Conservation (phyloP, 2,888 invertebrate species). For the Polydrusus pterygomalis region DNA sequence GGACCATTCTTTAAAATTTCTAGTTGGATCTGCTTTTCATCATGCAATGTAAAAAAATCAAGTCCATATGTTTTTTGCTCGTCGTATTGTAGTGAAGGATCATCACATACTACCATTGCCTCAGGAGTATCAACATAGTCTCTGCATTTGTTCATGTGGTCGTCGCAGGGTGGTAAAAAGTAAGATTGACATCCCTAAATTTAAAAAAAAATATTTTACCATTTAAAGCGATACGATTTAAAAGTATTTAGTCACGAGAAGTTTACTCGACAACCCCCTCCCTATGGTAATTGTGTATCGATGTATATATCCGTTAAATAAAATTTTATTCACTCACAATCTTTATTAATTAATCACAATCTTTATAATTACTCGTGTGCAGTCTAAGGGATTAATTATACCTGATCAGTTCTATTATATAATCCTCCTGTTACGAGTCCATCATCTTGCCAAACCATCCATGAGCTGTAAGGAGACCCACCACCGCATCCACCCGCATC, state of each 20-base stretch:
- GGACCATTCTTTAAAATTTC: slow-evolving; percentile 90
- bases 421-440: slow-evolving; percentile 92
- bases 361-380: too few species aligned
- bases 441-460: slow-evolving; percentile 85
- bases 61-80: slow-evolving; percentile 20
- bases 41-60: not conserved
- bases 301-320: too few species aligned
- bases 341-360: too few species aligned
- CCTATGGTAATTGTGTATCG: too few species aligned
- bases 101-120: slow-evolving; percentile 31
- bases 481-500: slow-evolving; percentile 76
- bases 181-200: slow-evolving; percentile 38
- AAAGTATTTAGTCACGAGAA: too few species aligned
- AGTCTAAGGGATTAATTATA: too few species aligned
- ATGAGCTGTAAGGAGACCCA: slow-evolving; percentile 85
- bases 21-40: slow-evolving; percentile 78
- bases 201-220: not conserved
- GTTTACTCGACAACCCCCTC: too few species aligned
- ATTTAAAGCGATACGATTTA: too few species aligned
- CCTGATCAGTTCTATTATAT: slow-evolving; percentile 68
- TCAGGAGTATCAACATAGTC: slow-evolving; percentile 33
- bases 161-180: slow-evolving; percentile 41
- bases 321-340: too few species aligned
- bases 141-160: slow-evolving; percentile 8
- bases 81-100: slow-evolving; percentile 6